Evolutionary conservation across 2,888 invertebrate species (phyloP), one percentile per base, ranked within the genome.

Genomic region (Arctia plantaginis): DNA sequence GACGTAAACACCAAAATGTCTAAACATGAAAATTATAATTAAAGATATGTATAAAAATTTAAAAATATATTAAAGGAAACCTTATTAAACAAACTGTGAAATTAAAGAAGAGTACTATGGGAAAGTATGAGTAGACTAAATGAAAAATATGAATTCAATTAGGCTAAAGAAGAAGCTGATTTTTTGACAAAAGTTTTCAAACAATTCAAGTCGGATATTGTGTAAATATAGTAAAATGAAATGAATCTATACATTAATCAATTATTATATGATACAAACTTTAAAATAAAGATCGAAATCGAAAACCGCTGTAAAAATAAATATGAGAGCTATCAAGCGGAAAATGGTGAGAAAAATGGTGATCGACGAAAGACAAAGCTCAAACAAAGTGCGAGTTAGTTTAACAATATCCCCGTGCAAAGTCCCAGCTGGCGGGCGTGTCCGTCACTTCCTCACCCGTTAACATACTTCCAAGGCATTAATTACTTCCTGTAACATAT

Each of bases 401-500:
- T 68, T 55, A 79, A 79, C 72, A 80, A 74, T 69, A 73, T 75
- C 68, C 66, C 69, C 73, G 71, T 69, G 72, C 80, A 73, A 69
- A 65, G 66, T 39, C 66, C 55, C 72, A 44, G 59, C 69, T 33
- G 72, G 66, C 51, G 18, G 70, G 71, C 51, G 13, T 62, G 64
- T 69, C 76, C 77, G 51, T 73, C 78, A 77, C 78, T 79, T 79
- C 79, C 85, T 71, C 66, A 73, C 73, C 77, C 85, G 83, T 90
- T 87, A 90, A 82, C 86, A 86, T 84, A 83, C 82, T 77, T 82
- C 77, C 77, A 72, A 73, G 69, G 81, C 72, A 71, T 74, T 89
- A 90, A 89, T 89, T 86, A 87, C 87, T 88, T 86, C 86, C 82
- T 81, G 80, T 72, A 79, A 80, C 72, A 83, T 77, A 39, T 79